Base-by-base conservation (phyloP, 2,888 invertebrate genomes). In the Ormyrus rosae region DNA sequence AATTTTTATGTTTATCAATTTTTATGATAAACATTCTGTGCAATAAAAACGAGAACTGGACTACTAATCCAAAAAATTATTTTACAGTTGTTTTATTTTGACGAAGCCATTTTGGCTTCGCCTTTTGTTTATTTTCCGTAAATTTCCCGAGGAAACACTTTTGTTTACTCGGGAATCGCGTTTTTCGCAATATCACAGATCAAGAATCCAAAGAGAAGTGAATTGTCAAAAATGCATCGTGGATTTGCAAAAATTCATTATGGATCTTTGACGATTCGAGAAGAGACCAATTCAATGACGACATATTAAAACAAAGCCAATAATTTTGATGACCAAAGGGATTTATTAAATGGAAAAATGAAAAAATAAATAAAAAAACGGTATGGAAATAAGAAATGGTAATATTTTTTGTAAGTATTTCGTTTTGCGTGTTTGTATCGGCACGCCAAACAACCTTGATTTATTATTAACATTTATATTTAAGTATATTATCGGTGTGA, bases 401-500 rank as follows among this genome's bases (percentile, higher is more conserved):
- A 82, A 84, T 77, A 84, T 19, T 64, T 53, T 72, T 65, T 83
- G 92, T 92, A 92, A 92, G 93, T 92, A 92, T 92, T 86, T 86
- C 90, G 91, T 91, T 91, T 91, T 85, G 89, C 89, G 90, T 89
- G 92, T 92, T 78, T 91, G 92, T 93, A 93, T 93, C 92, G 92
- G 92, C 92, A 91, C 91, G 88, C 84, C 88, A 90, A 91, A 88
- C 87, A 86, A 81, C 83, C 81, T 86, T 83, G 34, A 34, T 50
- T 82, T 84, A 84, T 75, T 69, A 76, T 51, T 64, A 51, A 65
- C 11, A 3, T 64, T 74, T 75, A 78, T 72, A 77, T 70, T 74
- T 72, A n/a, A 56, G 70, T 79, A 73, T 51, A 45, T 60, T 65
- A 58, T 78, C 81, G 74, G 11, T 55, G 77, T 77, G 70, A 79